Evolutionary conservation across 2,113 vertebrate species (phyloP).

Genomic region (Neomonachus schauinslandi): DNA sequence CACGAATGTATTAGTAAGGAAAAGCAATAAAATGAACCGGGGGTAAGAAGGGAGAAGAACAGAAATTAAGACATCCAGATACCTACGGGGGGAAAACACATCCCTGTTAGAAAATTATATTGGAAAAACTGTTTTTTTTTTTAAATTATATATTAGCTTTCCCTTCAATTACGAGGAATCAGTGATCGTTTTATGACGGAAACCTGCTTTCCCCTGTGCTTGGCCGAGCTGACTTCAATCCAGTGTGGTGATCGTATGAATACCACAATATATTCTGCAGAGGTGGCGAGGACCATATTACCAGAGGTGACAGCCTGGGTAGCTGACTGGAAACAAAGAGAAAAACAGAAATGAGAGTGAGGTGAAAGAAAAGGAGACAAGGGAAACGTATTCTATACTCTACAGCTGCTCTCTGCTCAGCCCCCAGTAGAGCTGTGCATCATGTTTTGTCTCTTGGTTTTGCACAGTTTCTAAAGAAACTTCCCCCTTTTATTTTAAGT

Average conservation of each 20-base stretch:
- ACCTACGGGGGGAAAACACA: background rate
- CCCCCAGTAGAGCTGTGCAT: rapidly evolving
- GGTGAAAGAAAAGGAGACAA: background rate
- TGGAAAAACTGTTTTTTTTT: background rate
- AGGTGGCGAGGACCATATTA: background rate
- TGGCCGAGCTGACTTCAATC: background rate
- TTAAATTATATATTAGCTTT: background rate
- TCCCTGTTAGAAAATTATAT: background rate
- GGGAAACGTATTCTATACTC: rapidly evolving
- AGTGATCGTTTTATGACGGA: rapidly evolving
- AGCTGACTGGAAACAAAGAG: background rate
- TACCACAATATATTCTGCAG: no score
- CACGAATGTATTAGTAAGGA: background rate
- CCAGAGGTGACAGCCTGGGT: background rate
- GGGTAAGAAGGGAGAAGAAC: background rate
- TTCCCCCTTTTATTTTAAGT: background rate
- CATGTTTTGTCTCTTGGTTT: background rate
- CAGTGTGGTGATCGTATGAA: background rate
- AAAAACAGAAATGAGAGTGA: background rate
- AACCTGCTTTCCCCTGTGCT: background rate
- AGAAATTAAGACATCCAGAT: background rate
- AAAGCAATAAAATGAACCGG: background rate
- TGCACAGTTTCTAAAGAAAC: background rate
- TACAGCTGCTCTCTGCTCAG: background rate
- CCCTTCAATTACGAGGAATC: background rate